Base-by-base conservation (phyloP, 1,140 invertebrate genomes). In the Watersipora subatra region DNA sequence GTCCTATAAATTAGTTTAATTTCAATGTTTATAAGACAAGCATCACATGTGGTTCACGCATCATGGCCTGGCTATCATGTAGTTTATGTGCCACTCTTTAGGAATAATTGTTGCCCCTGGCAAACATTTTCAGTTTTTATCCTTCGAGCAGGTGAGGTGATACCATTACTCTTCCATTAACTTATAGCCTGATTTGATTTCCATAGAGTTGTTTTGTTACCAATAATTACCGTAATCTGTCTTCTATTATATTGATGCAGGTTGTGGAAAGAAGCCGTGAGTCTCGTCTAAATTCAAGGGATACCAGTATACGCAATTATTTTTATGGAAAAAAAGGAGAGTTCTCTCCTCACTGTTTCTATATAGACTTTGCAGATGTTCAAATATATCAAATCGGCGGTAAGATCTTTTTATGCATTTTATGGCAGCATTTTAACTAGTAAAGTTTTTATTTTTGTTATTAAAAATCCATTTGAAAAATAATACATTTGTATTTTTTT, bases 381-480 rank as follows among this genome's bases (percentile, higher is more conserved):
- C 89, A 88, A 71, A 86, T 97, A 22, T 97, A 88, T 75, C 97
- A 97, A 85, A 92, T 98, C 73, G 94, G 93, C 27, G 78, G 78
- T 78, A 69, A 70, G 64, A 66, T 65, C 24, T 46, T 62, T 20
- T 59, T 64, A 61, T 30, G 61, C 27, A 57, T 27, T 28, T 55
- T 64, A 24, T 56, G 24, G 26, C 24, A 17, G 17, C n/a, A 65
- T 61, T 26, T 27, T 24, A 66, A 66, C 55, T 61, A 20, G n/a
- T 55, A 26, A 22, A 26, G 22, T 20, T 2, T 24, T 55, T 55
- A 19, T 46, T 25, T 57, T 55, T 1, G 27, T 29, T 57, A 7
- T 2, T 29, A 26, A 24, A 64, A 57, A 26, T 64, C 20, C 22
- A 58, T 17, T 0, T 64, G 7, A 29, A 57, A 26, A 15, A 1